These are phyloP conservation scores for Aelia acuminata DNA, from an alignment of 2,888 invertebrate genomes.

Conservation along the genomic window DNA sequence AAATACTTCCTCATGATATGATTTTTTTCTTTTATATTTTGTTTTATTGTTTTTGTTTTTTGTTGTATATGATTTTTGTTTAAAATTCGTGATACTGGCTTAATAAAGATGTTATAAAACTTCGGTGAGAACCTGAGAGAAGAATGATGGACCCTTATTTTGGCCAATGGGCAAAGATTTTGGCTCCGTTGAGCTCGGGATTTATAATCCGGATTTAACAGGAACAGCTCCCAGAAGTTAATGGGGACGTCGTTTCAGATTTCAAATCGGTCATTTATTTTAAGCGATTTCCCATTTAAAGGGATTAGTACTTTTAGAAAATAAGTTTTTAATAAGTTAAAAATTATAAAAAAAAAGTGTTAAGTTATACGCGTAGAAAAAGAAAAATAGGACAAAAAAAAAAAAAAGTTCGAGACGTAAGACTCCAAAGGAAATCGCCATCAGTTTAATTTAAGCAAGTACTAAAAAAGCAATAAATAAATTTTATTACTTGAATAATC, in stretches of 20 bases:
- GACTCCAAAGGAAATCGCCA: constrained; percentile 6
- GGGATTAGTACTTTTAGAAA: no score
- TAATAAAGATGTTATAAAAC: not conserved
- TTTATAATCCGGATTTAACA: not conserved
- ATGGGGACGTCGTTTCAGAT: not conserved
- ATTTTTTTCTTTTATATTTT: no score
- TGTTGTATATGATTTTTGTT: no score
- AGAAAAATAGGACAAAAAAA: no score
- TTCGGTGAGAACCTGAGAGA: not conserved
- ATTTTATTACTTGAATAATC: constrained; percentile 44
- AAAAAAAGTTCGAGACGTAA: not conserved
- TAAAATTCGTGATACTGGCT: not conserved
- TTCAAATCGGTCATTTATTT: not conserved
- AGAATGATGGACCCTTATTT: not conserved
- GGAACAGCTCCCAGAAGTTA: not conserved
- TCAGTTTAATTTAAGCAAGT: constrained; percentile 40
- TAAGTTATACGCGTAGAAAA: not conserved
- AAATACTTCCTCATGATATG: no score
- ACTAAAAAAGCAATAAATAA: constrained; percentile 45
- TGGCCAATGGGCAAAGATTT: not conserved
- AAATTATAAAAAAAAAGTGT: no score
- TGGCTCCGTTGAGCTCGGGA: not conserved
- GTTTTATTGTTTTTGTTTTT: not conserved
- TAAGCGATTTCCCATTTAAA: not conserved
- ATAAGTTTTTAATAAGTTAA: no score